phyloP scores from a whole-genome alignment of 2,113 vertebrate genomes.

The Rhegmatorhina hoffmannsi region DNA sequence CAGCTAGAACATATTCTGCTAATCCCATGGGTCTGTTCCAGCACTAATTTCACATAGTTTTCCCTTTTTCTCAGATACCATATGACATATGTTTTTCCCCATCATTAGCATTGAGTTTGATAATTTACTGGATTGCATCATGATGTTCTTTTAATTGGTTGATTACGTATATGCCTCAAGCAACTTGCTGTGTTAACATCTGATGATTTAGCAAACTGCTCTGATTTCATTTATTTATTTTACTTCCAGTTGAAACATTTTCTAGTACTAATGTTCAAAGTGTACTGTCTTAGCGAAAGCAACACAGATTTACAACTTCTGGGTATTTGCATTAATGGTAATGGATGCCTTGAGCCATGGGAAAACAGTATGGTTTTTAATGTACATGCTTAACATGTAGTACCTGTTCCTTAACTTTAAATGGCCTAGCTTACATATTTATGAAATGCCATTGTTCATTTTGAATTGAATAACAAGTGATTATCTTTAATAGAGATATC shows the following conservation, averaged over 20 bases:
- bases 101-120: slow-evolving; percentile 34
- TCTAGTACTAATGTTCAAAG: neutral
- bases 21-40: neutral
- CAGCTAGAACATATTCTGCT: neutral
- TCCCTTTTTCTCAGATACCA: neutral
- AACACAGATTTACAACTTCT: neutral
- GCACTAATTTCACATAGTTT: neutral
- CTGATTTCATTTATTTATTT: slow-evolving; percentile 57
- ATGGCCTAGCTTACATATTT: neutral
- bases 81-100: slow-evolving; percentile 12
- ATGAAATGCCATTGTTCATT: neutral
- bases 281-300: neutral
- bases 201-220: slow-evolving; percentile 32
- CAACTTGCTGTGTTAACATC: neutral
- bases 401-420: neutral
- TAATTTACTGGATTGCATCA: slow-evolving; percentile 4
- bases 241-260: neutral
- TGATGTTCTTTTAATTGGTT: slow-evolving; percentile 46
- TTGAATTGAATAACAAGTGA: neutral
- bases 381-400: neutral
- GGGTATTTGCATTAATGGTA: neutral
- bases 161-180: neutral
- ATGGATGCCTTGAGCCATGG: neutral
- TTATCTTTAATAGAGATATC: neutral
- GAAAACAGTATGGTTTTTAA: neutral